phyloP scores from a whole-genome alignment of 2,113 vertebrate genomes.

The Odocoileus virginianus region DNA sequence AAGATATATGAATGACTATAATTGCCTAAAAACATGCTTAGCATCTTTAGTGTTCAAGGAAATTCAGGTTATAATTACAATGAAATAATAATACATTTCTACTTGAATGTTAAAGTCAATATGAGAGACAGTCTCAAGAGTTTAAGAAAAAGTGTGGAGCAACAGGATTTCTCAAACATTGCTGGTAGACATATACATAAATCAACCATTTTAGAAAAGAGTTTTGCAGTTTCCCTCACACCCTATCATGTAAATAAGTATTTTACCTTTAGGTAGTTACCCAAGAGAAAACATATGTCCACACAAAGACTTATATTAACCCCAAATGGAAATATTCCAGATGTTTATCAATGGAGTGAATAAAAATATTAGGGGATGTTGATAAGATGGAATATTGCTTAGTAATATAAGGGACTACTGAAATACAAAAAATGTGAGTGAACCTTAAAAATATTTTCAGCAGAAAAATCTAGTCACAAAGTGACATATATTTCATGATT shows the following conservation, averaged over 20 bases:
- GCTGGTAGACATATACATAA: not conserved
- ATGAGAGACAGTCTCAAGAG: not conserved
- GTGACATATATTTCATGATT: not conserved
- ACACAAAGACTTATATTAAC: not conserved
- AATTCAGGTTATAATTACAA: not conserved
- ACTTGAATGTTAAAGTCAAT: not conserved
- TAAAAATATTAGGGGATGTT: not conserved
- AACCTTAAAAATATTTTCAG: not conserved
- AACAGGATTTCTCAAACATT: not conserved
- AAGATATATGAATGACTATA: not conserved
- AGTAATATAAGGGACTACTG: not conserved
- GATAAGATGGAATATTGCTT: not conserved
- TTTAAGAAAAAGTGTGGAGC: not conserved
- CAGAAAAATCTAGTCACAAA: not conserved
- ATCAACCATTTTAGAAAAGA: not conserved
- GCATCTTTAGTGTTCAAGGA: not conserved
- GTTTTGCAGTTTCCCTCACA: not conserved
- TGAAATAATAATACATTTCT: not conserved
- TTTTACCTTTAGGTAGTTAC: not conserved
- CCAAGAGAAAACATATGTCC: not conserved
- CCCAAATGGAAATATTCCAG: not conserved
- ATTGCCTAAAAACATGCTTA: not conserved
- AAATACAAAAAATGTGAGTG: not conserved
- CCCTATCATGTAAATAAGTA: not conserved
- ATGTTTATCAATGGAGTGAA: not conserved